Conservation (phyloP, 1,140 invertebrate genomes). For the Battus philenor region DNA sequence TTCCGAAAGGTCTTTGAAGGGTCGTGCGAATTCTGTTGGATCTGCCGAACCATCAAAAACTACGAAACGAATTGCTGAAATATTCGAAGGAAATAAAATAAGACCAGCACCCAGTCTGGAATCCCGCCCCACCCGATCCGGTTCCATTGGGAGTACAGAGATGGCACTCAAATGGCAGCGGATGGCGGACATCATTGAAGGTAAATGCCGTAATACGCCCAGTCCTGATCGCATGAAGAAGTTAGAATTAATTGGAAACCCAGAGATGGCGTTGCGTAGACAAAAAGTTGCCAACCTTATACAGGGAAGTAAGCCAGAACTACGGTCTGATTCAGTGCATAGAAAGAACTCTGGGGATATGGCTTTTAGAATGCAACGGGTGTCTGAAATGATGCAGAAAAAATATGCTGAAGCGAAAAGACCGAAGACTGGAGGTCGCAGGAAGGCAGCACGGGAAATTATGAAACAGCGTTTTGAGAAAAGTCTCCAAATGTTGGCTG, state of each 20-base stretch:
- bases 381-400: slow-evolving; percentile 54
- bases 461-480: slow-evolving; percentile 58
- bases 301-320: slow-evolving; percentile 35
- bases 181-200: slow-evolving; percentile 59
- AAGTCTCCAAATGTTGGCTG: slow-evolving; percentile 55
- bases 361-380: slow-evolving; percentile 49
- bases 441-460: slow-evolving; percentile 51
- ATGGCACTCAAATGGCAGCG: slow-evolving; percentile 46
- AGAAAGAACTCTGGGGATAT: slow-evolving; percentile 43
- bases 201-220: slow-evolving; percentile 38
- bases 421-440: slow-evolving; percentile 35
- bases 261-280: slow-evolving; percentile 46
- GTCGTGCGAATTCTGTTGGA: slow-evolving; percentile 46
- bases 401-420: slow-evolving; percentile 38
- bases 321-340: no score
- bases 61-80: slow-evolving; percentile 45
- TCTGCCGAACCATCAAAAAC: slow-evolving; percentile 35
- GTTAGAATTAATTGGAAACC: slow-evolving; percentile 42
- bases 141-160: slow-evolving; percentile 37
- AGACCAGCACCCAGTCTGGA: slow-evolving; percentile 43
- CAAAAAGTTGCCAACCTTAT: slow-evolving; percentile 50
- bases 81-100: slow-evolving; percentile 46
- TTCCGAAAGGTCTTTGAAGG: slow-evolving; percentile 28
- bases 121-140: slow-evolving; percentile 28
- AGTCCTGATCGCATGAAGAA: slow-evolving; percentile 42